phyloP scores from a whole-genome alignment of 2,797 vertebrate genomes.

The Helicolenus hilgendorfi region DNA sequence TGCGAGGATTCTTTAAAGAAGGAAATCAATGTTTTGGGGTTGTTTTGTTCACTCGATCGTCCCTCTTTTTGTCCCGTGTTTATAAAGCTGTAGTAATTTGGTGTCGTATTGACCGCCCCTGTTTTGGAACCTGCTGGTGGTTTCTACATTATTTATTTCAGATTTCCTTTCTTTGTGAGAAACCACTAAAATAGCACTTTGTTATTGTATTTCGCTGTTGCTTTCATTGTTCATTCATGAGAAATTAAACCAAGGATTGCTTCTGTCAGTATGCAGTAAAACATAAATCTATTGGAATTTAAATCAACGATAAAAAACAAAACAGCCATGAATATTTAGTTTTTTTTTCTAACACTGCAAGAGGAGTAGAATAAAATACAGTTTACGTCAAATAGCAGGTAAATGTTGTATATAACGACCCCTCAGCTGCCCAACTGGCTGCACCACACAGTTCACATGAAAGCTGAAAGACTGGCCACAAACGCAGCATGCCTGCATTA shows the following conservation, averaged over 20 bases:
- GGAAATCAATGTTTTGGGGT: not conserved
- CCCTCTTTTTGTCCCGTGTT: not conserved
- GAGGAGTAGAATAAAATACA: not conserved
- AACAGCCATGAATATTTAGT: not conserved
- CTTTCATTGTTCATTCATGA: slow-evolving; percentile 9
- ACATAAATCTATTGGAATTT: not conserved
- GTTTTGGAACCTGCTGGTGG: slow-evolving; percentile 4
- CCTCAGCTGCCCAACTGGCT: slow-evolving; percentile 51
- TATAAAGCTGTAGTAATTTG: slow-evolving; percentile 1
- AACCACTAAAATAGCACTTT: not conserved
- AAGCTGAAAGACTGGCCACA: slow-evolving; percentile 54
- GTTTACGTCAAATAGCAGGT: slow-evolving; percentile 2
- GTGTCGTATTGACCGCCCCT: not conserved
- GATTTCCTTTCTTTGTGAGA: not conserved
- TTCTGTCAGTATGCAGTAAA: not conserved
- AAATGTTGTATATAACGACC: not conserved
- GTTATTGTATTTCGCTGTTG: not conserved
- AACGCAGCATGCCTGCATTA: slow-evolving; percentile 78
- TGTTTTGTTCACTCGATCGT: not conserved
- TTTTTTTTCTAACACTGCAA: not conserved
- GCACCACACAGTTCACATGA: slow-evolving; percentile 55
- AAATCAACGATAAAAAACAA: not conserved
- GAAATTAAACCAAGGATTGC: slow-evolving; percentile 4
- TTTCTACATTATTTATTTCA: not conserved
- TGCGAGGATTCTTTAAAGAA: not conserved